A percentile compares a stretch with the other conserved stretches of the same genome.
Conservation (phyloP, 1,140 invertebrate species). For the Tyrophagus putrescentiae region DNA sequence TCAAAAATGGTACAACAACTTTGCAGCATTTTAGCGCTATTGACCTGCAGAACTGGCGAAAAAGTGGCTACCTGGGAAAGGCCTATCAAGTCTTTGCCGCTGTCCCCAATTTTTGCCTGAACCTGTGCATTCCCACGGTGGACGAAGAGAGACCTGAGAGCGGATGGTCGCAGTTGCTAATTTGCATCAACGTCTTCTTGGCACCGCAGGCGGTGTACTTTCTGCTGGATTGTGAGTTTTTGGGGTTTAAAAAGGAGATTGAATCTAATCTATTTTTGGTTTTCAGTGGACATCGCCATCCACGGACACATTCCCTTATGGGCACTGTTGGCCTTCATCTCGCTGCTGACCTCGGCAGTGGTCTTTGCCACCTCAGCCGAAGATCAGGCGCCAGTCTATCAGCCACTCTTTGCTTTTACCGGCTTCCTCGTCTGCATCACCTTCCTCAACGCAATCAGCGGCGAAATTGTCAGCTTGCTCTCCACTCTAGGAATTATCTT, state of each 20-base stretch:
- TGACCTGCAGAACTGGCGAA: slow-evolving; percentile 38
- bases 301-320: neutral
- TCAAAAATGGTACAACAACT: too few relatives aligned
- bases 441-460: slow-evolving; percentile 49
- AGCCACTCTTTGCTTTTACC: slow-evolving; percentile 41
- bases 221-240: too few relatives aligned
- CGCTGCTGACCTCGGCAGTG: slow-evolving; percentile 23
- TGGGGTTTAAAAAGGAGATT: too few relatives aligned
- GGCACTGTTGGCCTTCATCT: neutral
- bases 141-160: slow-evolving; percentile 38
- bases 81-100: slow-evolving; percentile 23
- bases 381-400: slow-evolving; percentile 35
- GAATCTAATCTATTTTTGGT: too few relatives aligned
- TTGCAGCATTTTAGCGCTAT: too few relatives aligned
- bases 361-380: slow-evolving; percentile 33
- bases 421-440: slow-evolving; percentile 48
- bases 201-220: slow-evolving; percentile 36
- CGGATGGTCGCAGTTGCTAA: slow-evolving; percentile 46
- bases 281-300: neutral
- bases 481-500: slow-evolving; percentile 44
- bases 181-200: slow-evolving; percentile 41
- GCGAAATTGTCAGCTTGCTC: slow-evolving; percentile 49
- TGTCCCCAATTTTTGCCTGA: slow-evolving; percentile 41
- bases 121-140: slow-evolving; percentile 45
- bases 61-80: slow-evolving; percentile 32